Evolutionary conservation across 2,797 vertebrate species (phyloP).

Genomic region (Darevskia mixta): DNA sequence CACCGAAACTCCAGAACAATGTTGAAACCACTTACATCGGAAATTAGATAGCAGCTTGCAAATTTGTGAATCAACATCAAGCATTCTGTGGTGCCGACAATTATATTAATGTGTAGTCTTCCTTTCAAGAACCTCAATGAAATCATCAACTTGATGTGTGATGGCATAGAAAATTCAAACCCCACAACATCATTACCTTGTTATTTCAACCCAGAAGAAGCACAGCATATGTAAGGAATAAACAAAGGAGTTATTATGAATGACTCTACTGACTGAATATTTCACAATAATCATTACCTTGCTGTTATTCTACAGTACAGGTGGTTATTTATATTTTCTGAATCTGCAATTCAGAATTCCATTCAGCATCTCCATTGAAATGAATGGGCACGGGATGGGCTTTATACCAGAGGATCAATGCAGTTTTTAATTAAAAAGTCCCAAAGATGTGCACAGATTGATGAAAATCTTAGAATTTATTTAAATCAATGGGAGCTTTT

Average conservation of each 20-base stretch:
- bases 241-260: slow-evolving; percentile 13
- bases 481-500: slow-evolving; percentile 25
- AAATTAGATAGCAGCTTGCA: slow-evolving; percentile 24
- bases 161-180: slow-evolving; percentile 33
- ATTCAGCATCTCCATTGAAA: slow-evolving; percentile 1
- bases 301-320: neutral
- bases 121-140: slow-evolving; percentile 30
- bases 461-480: slow-evolving; percentile 31
- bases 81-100: slow-evolving; percentile 7
- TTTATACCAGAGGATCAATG: slow-evolving; percentile 12
- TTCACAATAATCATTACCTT: slow-evolving; percentile 13
- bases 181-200: neutral
- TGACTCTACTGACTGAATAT: slow-evolving; percentile 18
- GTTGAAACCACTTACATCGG: neutral
- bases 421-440: slow-evolving; percentile 31
- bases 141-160: slow-evolving; percentile 40
- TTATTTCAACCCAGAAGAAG: slow-evolving; percentile 1
- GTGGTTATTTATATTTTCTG: slow-evolving; percentile 1
- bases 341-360: slow-evolving; percentile 16
- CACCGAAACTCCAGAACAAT: slow-evolving; percentile 17
- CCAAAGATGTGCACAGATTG: slow-evolving; percentile 9
- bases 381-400: neutral
- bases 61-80: slow-evolving; percentile 27
- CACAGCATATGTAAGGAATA: neutral
- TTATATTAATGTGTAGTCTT: slow-evolving; percentile 22